Evolutionary conservation across 2,797 vertebrate genomes (phyloP).

Genomic region (Nannoperca australis): DNA sequence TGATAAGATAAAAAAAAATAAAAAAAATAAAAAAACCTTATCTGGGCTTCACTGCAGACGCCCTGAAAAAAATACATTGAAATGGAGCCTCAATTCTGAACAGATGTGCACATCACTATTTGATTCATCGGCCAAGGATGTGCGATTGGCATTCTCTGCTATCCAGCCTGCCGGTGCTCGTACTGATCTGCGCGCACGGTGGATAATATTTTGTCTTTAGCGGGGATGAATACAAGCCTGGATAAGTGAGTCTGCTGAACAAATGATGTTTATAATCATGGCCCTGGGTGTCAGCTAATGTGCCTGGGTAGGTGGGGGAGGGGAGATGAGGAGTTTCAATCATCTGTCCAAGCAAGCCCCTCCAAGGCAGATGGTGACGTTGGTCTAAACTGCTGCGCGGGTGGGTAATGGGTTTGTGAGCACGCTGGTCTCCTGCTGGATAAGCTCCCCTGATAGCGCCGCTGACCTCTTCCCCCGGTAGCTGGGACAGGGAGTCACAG

Average conservation of each 20-base stretch:
- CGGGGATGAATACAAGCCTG: conserved; percentile 55
- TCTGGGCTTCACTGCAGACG: conserved; percentile 26
- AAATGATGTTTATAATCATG: conserved; percentile 83
- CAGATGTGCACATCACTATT: conserved; percentile 63
- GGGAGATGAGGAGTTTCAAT: conserved; percentile 62
- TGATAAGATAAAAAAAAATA: conserved; percentile 44
- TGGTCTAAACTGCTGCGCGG: conserved; percentile 76
- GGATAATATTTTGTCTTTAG: conserved; percentile 69
- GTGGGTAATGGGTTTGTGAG: conserved; percentile 80
- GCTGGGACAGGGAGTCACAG: conserved; percentile 39
- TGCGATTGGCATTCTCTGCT: conserved; percentile 33
- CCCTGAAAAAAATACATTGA: conserved; percentile 32
- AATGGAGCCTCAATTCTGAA: conserved; percentile 49
- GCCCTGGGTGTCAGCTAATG: conserved; percentile 77
- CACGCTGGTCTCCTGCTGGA: conserved; percentile 59
- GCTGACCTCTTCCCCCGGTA: conserved; percentile 67
- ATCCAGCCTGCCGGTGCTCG: conserved; percentile 24
- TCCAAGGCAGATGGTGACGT: conserved; percentile 74
- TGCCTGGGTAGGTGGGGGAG: conserved; percentile 60
- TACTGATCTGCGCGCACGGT: conserved; percentile 37
- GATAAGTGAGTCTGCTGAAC: conserved; percentile 73
- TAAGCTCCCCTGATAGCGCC: conserved; percentile 67
- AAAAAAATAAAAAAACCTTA: conserved; percentile 11
- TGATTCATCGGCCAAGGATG: conserved; percentile 48
- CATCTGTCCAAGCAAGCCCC: conserved; percentile 71